A percentile compares a stretch with the other conserved stretches of the same genome.
These are phyloP conservation scores for Paratrypauchen microcephalus DNA, from an alignment of 2,797 vertebrate genomes.

Conservation along the genomic window DNA sequence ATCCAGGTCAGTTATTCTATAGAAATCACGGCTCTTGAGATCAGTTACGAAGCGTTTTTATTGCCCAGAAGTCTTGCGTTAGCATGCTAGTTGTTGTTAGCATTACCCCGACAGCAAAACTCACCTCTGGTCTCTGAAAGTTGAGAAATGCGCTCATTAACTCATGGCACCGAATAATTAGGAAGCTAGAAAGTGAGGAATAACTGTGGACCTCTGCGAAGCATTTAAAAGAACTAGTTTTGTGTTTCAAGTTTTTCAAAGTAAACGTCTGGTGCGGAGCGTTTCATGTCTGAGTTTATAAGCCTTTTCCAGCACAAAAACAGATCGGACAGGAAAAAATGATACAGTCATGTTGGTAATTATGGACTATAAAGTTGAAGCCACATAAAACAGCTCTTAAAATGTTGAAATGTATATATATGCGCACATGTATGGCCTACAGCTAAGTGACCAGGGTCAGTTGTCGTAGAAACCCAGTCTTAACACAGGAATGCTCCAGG, in stretches of 20 bases:
- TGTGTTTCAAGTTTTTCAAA: too few relatives aligned
- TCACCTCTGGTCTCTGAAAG: too few relatives aligned
- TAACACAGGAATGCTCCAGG: constrained; percentile 3
- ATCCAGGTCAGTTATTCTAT: constrained; percentile 14
- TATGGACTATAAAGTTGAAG: constrained; percentile 22
- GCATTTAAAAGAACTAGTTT: too few relatives aligned
- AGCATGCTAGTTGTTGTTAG: too few relatives aligned
- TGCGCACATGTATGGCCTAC: background rate
- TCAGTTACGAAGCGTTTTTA: too few relatives aligned
- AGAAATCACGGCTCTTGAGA: constrained; percentile 4
- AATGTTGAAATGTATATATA: constrained; percentile 13
- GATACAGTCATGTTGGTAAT: constrained; percentile 33
- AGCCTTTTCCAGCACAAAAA: constrained; percentile 20
- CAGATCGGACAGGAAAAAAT: constrained; percentile 15
- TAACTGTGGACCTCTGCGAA: too few relatives aligned
- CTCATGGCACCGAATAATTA: too few relatives aligned
- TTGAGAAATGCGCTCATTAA: too few relatives aligned
- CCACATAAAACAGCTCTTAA: constrained; percentile 7
- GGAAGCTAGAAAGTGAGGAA: too few relatives aligned
- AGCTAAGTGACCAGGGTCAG: constrained; percentile 18
- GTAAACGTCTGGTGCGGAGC: too few relatives aligned
- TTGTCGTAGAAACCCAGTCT: constrained; percentile 13
- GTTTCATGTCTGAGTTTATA: constrained; percentile 3
- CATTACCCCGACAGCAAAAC: too few relatives aligned
- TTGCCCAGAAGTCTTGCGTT: too few relatives aligned